Conservation (phyloP, 2,797 vertebrate species). For the Menidia menidia region DNA sequence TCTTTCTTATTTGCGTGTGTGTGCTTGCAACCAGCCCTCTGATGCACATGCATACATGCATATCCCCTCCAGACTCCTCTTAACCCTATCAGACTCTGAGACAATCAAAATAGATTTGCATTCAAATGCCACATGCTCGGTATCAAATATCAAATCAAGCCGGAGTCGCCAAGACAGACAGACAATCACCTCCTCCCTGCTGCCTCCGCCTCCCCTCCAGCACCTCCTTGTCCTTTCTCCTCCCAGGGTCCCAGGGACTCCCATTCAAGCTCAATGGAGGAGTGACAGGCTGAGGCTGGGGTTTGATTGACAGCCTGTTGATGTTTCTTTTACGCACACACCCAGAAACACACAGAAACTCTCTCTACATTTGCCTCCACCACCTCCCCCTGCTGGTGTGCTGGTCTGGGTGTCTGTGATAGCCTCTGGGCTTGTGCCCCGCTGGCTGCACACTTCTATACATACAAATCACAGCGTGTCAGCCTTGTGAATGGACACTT, state of each 20-base stretch:
- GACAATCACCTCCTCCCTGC: constrained; percentile 60
- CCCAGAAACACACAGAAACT: constrained; percentile 13
- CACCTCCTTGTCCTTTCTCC: constrained; percentile 55
- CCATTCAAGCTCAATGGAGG: constrained; percentile 68
- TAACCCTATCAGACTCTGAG: constrained; percentile 77
- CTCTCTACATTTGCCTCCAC: constrained; percentile 24
- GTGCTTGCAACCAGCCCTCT: constrained; percentile 39
- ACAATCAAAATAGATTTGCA: constrained; percentile 83
- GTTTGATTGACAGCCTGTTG: constrained; percentile 82
- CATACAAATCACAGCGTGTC: constrained; percentile 79
- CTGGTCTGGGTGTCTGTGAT: constrained; percentile 74
- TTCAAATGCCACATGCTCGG: constrained; percentile 79
- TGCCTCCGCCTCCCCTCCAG: constrained; percentile 31
- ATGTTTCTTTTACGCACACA: constrained; percentile 58
- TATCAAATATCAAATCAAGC: constrained; percentile 85
- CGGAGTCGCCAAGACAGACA: constrained; percentile 70
- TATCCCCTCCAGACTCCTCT: constrained; percentile 78
- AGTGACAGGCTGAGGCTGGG: constrained; percentile 71
- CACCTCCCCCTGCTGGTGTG: constrained; percentile 40
- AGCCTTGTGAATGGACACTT: constrained; percentile 76
- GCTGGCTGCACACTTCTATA: constrained; percentile 74
- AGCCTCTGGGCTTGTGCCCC: constrained; percentile 75
- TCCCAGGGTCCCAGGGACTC: constrained; percentile 70
- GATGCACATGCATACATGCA: constrained; percentile 61
- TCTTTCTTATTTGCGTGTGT: constrained; percentile 48